Evolutionary conservation across 2,888 invertebrate genomes (phyloP), one percentile per base, ranked within the genome.

Genomic region (Crematogaster levior): DNA sequence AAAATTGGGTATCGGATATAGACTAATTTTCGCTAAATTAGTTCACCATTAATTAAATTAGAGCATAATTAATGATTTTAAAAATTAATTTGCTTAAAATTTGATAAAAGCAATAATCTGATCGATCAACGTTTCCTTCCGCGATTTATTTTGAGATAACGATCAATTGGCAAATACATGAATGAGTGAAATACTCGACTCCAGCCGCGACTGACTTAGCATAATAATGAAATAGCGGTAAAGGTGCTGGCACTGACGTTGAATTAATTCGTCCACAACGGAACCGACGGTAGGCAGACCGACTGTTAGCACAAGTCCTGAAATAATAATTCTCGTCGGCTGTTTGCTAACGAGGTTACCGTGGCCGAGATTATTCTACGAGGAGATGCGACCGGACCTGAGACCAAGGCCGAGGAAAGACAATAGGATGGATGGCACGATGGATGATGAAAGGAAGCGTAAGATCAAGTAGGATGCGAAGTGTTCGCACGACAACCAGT

Each of bases 301-400:
- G 83, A 82, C 72, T 90, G 89, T 89, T 89, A 84, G 90, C 86
- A 83, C 58, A 84, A 86, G 83, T 79, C 86, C 85, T 90, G 89
- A 90, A 92, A 91, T 92, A 92, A 92, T 92, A 91, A 92, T 92
- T 92, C 89, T 86, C 89, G 84, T 87, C 85, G 89, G 88, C 87
- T 91, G 89, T 91, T 92, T 91, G 90, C 88, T 91, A 89, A 92
- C 91, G 90, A 90, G 89, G 89, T 90, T 91, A 86, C 84, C 81
- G 83, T 74, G 84, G 82, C 66, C 61, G 83, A 81, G 84, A 85
- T 86, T 89, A 85, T 86, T 89, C 85, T 60, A 61, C 24, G 60
- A 56, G 56, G 43, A 77, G 77, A 72, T 24, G 30, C 56, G 75
- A 18, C 21, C 18, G 40, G n/a, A 40, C 21, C 72, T 56, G 30